Evolutionary conservation across 2,888 invertebrate species (phyloP).

Genomic region (Yponomeuta malinellus): DNA sequence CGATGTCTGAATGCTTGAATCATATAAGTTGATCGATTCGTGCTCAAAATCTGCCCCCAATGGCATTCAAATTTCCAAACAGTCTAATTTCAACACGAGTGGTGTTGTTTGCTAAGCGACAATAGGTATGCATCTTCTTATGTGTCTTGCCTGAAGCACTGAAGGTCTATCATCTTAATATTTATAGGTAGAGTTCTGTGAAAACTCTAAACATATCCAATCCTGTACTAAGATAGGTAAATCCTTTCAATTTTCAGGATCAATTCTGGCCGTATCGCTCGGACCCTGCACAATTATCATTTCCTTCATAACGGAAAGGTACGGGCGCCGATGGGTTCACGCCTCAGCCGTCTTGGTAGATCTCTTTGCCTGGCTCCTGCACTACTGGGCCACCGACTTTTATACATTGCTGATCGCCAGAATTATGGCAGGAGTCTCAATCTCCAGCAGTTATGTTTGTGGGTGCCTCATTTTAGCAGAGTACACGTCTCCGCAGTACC

Average conservation of each 20-base stretch:
- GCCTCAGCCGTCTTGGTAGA: background rate
- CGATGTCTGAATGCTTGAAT: too few relatives aligned
- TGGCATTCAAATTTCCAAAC: too few relatives aligned
- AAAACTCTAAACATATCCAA: background rate
- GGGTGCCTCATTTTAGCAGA: background rate
- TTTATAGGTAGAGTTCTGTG: background rate
- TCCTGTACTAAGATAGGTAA: background rate
- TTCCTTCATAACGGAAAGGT: background rate
- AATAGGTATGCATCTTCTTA: too few relatives aligned
- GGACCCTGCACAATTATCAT: background rate
- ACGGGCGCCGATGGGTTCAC: background rate
- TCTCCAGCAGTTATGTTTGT: background rate
- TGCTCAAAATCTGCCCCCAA: too few relatives aligned
- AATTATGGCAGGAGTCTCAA: background rate
- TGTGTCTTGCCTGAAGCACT: too few relatives aligned
- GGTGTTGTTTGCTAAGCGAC: too few relatives aligned
- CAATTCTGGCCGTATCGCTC: background rate
- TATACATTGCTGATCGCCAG: background rate
- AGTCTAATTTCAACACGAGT: too few relatives aligned
- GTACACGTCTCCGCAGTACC: background rate
- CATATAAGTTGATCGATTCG: too few relatives aligned
- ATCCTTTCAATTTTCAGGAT: conserved; percentile 6
- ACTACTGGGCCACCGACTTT: background rate
- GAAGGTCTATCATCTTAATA: background rate
- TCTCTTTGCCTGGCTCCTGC: background rate